These are phyloP conservation scores for Aricia artaxerxes DNA, from an alignment of 2,888 invertebrate species.

Conservation along the genomic window DNA sequence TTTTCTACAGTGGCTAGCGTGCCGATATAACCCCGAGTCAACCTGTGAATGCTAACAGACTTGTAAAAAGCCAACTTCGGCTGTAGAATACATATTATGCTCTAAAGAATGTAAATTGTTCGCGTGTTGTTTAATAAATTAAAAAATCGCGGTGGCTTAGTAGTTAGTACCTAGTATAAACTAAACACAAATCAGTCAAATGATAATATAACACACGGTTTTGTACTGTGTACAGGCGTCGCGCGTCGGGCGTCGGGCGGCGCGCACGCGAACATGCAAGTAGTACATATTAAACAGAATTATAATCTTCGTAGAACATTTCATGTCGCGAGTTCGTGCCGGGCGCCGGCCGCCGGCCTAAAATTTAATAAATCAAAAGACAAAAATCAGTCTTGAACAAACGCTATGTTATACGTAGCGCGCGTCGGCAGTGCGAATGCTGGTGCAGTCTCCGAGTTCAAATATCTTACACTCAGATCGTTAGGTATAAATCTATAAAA, in stretches of 20 bases:
- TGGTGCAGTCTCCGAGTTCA: background rate
- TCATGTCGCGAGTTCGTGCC: background rate
- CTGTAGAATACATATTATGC: conserved; percentile 1
- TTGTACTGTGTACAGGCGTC: conserved; percentile 20
- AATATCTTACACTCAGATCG: background rate
- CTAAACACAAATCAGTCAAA: conserved; percentile 25
- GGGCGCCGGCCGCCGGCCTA: background rate
- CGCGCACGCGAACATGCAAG: background rate
- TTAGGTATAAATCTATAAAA: conserved; percentile 26
- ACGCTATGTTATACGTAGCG: background rate
- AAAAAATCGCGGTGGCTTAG: background rate
- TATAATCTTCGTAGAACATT: background rate
- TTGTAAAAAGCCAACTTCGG: background rate
- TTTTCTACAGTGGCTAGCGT: too few species aligned
- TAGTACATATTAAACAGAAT: background rate
- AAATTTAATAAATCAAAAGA: conserved; percentile 35
- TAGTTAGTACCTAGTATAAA: conserved; percentile 1
- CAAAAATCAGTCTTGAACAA: conserved; percentile 28
- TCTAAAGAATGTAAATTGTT: background rate
- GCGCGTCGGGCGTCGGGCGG: conserved; percentile 11
- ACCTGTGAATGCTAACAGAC: background rate
- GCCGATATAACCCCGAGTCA: background rate
- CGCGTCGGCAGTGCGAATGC: conserved; percentile 19
- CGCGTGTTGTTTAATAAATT: too few species aligned
- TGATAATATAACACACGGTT: background rate